Evolutionary conservation across 2,797 vertebrate species (phyloP).

Genomic region (Phoxinus dragarum): DNA sequence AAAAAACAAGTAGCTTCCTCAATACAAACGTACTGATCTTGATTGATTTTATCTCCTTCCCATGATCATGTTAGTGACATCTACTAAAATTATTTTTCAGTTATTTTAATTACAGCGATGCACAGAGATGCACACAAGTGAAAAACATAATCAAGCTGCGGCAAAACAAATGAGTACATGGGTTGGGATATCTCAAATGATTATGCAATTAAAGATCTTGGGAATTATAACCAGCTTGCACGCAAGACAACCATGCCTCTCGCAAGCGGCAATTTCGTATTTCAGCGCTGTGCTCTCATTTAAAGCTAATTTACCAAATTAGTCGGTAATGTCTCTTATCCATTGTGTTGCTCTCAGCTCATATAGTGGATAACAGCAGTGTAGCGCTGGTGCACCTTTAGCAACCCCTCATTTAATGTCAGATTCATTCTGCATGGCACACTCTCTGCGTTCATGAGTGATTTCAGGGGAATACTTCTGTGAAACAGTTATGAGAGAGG

Average conservation of each 20-base stretch:
- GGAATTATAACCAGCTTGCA: constrained; percentile 48
- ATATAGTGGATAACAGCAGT: constrained; percentile 27
- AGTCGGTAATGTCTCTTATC: constrained; percentile 40
- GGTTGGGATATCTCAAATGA: constrained; percentile 47
- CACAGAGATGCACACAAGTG: constrained; percentile 25
- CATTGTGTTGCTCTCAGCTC: constrained; percentile 38
- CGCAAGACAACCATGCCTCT: constrained; percentile 41
- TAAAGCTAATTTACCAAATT: constrained; percentile 60
- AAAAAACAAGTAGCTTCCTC: background rate
- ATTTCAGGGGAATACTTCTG: constrained; percentile 9
- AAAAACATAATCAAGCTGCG: constrained; percentile 44
- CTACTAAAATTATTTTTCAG: constrained; percentile 40
- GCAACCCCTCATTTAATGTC: constrained; percentile 12
- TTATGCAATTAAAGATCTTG: constrained; percentile 52
- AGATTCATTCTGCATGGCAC: background rate
- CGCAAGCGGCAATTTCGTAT: constrained; percentile 15
- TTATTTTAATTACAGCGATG: constrained; percentile 49
- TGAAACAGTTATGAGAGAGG: background rate
- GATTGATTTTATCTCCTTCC: constrained; percentile 33
- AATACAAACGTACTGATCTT: background rate
- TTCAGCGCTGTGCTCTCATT: constrained; percentile 40
- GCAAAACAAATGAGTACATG: constrained; percentile 48
- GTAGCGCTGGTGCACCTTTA: constrained; percentile 6
- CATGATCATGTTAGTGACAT: constrained; percentile 27
- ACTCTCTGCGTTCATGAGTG: constrained; percentile 8